Conservation (phyloP, 1,140 invertebrate species). For the Cydia strobilella region DNA sequence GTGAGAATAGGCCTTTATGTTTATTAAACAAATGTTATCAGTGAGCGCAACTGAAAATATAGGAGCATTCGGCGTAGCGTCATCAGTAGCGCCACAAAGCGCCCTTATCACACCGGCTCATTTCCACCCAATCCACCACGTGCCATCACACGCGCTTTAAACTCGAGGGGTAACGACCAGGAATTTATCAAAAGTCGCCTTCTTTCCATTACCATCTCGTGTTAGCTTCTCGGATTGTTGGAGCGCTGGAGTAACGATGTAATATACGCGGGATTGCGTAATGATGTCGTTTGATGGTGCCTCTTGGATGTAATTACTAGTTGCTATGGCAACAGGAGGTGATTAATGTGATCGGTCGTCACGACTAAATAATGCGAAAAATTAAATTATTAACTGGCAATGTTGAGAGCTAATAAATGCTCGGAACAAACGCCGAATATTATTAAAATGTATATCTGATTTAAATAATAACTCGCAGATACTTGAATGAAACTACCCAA, state of each 20-base stretch:
- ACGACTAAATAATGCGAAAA: background rate
- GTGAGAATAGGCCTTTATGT: too few relatives aligned
- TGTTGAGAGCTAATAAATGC: too few relatives aligned
- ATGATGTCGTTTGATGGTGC: slow-evolving; percentile 67
- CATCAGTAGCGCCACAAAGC: slow-evolving; percentile 41
- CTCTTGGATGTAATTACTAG: slow-evolving; percentile 62
- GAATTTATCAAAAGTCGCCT: slow-evolving; percentile 67
- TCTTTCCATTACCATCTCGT: slow-evolving; percentile 65
- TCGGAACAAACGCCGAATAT: too few relatives aligned
- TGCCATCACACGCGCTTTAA: slow-evolving; percentile 54
- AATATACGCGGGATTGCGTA: slow-evolving; percentile 67
- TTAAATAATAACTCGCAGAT: background rate
- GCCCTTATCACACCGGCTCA: slow-evolving; percentile 61
- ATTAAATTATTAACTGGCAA: background rate
- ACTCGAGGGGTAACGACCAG: slow-evolving; percentile 50
- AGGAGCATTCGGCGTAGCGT: slow-evolving; percentile 30
- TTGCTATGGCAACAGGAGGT: slow-evolving; percentile 66
- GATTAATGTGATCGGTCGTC: slow-evolving; percentile 20
- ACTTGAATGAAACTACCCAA: background rate
- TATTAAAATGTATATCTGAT: too few relatives aligned
- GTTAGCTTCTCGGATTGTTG: slow-evolving; percentile 56
- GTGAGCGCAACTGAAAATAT: slow-evolving; percentile 31
- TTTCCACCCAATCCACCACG: slow-evolving; percentile 64
- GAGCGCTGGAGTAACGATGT: slow-evolving; percentile 65
- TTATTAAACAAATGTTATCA: too few relatives aligned